phyloP scores from a whole-genome alignment of 2,113 vertebrate species.

The Cyprinus carpio region DNA sequence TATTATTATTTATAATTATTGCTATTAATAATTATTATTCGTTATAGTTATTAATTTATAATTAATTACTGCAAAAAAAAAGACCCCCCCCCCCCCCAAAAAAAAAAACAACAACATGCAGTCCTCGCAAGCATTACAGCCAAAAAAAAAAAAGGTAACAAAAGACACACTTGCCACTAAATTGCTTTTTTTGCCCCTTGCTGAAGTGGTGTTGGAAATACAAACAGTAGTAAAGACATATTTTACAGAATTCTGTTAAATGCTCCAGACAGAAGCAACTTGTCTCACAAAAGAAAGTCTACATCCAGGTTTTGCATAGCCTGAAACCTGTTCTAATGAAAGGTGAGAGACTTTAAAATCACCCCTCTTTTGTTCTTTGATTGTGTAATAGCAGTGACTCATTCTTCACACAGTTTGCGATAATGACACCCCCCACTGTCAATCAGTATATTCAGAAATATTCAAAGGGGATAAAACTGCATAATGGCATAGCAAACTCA shows the following conservation, averaged over 20 bases:
- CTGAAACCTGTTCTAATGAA: constrained; percentile 42
- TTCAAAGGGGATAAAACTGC: constrained; percentile 52
- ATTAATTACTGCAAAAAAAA: background rate
- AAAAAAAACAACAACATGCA: too few species aligned
- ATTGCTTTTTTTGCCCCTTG: background rate
- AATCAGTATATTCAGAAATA: constrained; percentile 64
- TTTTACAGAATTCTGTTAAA: constrained; percentile 7
- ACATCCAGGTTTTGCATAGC: background rate
- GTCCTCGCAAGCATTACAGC: background rate
- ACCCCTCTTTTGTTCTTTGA: constrained; percentile 55
- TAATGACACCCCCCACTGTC: constrained; percentile 58
- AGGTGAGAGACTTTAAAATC: constrained; percentile 58
- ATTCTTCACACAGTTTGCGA: constrained; percentile 45
- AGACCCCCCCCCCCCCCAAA: too few species aligned
- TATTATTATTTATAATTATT: too few species aligned
- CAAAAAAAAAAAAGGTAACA: background rate
- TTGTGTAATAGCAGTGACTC: constrained; percentile 58
- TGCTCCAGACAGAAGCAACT: constrained; percentile 5
- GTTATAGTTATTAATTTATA: too few species aligned
- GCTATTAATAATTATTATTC: too few species aligned
- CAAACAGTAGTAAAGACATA: background rate
- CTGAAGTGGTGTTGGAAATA: background rate
- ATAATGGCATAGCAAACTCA: constrained; percentile 43
- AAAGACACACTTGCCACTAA: background rate
- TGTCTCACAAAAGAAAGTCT: background rate